Base-by-base conservation (phyloP, 92 coral and sea anemone genomes). In the Phenganax marumi region DNA sequence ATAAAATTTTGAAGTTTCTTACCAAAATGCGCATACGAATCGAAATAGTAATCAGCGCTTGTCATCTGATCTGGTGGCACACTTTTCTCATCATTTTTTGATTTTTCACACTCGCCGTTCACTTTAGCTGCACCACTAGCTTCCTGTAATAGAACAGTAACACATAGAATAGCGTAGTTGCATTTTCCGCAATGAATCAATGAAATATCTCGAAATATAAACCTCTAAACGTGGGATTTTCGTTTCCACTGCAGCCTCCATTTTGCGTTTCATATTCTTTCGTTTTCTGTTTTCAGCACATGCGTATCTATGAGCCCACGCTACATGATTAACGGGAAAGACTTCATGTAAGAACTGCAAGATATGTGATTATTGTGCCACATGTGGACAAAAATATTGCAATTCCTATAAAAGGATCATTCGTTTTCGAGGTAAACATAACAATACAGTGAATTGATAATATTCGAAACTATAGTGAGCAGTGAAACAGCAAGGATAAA, bases 11-110 rank as follows among this genome's bases (percentile, higher is more conserved):
- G 26, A 56, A 11, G n/a, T 39, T 73, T 64, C 97, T 88, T 75
- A 94, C 98, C 98, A 25, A 94, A 94, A 86, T 94, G 98, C 23
- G 97, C 98, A 76, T 94, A 94, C 50, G 98, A 94, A 79, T 94
- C 98, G 76, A 94, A 94, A 86, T 94, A 94, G 73, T 94, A 94
- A 76, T 94, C 98, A 13, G 98, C 98, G 51, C 98, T 94, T 10
- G 98, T 94, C 98, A 94, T 94, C 68, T 94, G 93, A 4, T 92
- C 78, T 8, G 93, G 73, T 0, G 57, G 11, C 73, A 78, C 47
- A 17, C 25, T 54, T 52, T 23, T 63, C 22, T 33, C 81, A 8
- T 48, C 25, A 39, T 46, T 26, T 3, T 61, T 63, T 10, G 47
- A 7, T 9, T 76, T 76, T 14, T 76, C 81, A 23, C 68, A 56